phyloP scores from a whole-genome alignment of 2,113 vertebrate genomes.

The Speoplatyrhinus poulsoni region DNA sequence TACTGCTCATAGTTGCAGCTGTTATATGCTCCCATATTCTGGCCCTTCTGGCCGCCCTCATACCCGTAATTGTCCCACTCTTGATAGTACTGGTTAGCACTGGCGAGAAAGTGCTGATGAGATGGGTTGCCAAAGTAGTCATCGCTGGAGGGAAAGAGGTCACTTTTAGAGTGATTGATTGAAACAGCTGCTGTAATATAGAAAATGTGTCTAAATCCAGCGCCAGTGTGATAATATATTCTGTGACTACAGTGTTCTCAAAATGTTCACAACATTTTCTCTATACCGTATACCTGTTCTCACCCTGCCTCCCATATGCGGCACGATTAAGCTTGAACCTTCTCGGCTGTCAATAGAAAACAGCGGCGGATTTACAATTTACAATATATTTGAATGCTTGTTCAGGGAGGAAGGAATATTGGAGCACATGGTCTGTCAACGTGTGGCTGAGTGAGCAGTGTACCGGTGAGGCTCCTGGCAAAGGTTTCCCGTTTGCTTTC shows the following conservation, averaged over 20 bases:
- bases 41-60: slow-evolving; percentile 78
- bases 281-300: slow-evolving; percentile 75
- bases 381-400: not conserved
- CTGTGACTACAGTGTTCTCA: not conserved
- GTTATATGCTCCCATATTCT: slow-evolving; percentile 83
- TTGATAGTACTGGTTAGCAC: slow-evolving; percentile 80
- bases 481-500: slow-evolving; percentile 85
- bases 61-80: slow-evolving; percentile 84
- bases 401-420: not conserved
- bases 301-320: slow-evolving; percentile 82
- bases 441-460: slow-evolving; percentile 33
- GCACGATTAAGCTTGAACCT: slow-evolving; percentile 87
- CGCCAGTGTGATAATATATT: not conserved
- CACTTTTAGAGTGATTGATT: not conserved
- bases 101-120: slow-evolving; percentile 80
- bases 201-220: not conserved
- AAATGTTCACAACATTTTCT: not conserved
- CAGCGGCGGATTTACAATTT: not conserved
- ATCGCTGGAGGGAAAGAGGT: slow-evolving; percentile 6
- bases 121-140: slow-evolving; percentile 41
- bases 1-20: slow-evolving; percentile 81
- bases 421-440: too few relatives aligned
- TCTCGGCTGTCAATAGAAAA: slow-evolving; percentile 75
- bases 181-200: not conserved
- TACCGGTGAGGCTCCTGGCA: slow-evolving; percentile 86